Evolutionary conservation across 2,797 vertebrate species (phyloP).

Genomic region (Chrysocyon brachyurus): DNA sequence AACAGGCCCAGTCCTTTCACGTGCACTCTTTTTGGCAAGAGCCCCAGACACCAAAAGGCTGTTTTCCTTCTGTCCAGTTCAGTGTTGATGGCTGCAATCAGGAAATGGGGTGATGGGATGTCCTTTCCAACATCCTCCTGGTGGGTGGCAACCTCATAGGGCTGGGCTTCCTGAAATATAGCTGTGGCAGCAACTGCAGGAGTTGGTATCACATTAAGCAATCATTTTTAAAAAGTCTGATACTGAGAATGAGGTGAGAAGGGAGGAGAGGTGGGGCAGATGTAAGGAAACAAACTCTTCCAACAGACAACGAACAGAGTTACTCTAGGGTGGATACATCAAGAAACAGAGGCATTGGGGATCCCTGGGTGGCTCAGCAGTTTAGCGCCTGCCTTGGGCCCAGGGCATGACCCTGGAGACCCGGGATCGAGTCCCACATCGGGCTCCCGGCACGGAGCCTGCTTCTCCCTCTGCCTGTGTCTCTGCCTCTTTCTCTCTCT

Average conservation of each 20-base stretch:
- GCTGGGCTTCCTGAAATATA: slow-evolving; percentile 65
- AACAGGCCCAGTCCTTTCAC: not conserved
- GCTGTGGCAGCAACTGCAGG: slow-evolving; percentile 24
- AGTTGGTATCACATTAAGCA: not conserved
- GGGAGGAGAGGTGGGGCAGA: not conserved
- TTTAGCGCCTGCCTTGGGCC: too few species aligned
- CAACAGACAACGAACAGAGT: not conserved
- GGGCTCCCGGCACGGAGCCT: too few species aligned
- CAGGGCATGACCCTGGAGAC: too few species aligned
- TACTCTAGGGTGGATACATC: not conserved
- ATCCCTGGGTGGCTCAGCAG: too few species aligned
- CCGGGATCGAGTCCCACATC: too few species aligned
- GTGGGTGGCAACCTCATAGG: not conserved
- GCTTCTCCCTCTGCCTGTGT: too few species aligned
- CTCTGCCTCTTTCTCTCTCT: too few species aligned
- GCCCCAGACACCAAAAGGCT: not conserved
- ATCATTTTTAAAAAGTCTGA: slow-evolving; percentile 19
- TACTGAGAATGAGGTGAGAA: not conserved
- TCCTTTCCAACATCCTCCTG: not conserved
- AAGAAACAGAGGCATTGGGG: not conserved
- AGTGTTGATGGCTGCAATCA: slow-evolving; percentile 10
- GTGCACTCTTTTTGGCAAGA: not conserved
- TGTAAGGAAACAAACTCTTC: not conserved
- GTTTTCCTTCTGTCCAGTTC: slow-evolving; percentile 59
- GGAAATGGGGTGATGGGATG: slow-evolving; percentile 65